Percentiles rank a stretch among this genome's conserved stretches.
Conservation (phyloP, 64 coral and sea anemone genomes). For the Trachythela sp. region DNA sequence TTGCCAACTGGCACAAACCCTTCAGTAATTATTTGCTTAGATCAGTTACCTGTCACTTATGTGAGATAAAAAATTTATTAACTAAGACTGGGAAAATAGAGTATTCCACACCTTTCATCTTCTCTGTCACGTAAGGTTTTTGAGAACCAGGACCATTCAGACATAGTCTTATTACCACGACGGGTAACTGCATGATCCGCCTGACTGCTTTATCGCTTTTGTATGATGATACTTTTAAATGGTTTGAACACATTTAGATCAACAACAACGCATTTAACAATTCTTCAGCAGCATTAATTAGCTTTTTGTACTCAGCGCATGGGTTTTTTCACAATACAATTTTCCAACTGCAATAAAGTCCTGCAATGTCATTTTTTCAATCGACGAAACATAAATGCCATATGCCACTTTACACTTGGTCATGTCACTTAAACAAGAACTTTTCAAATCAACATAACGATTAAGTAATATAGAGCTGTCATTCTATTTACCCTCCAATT, state of each 20-base stretch:
- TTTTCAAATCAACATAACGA: no score
- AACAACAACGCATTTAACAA: slow-evolving; percentile 3
- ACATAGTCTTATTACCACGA: neutral
- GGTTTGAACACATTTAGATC: neutral
- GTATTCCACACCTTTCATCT: neutral
- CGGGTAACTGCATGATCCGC: slow-evolving; percentile 34
- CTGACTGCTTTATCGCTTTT: slow-evolving; percentile 7
- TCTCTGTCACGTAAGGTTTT: slow-evolving; percentile 30
- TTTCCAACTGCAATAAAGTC: slow-evolving; percentile 44
- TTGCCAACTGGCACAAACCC: slow-evolving; percentile 26
- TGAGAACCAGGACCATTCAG: slow-evolving; percentile 26
- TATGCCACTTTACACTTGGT: neutral
- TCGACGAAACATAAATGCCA: slow-evolving; percentile 11
- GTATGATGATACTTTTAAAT: neutral
- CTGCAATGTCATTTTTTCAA: slow-evolving; percentile 31
- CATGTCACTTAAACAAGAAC: no score
- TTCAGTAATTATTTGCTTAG: slow-evolving; percentile 22
- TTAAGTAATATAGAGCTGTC: no score
- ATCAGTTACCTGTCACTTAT: neutral
- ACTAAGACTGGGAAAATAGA: neutral
- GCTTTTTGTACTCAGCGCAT: neutral
- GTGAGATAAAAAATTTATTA: slow-evolving; percentile 12
- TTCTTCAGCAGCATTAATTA: slow-evolving; percentile 3
- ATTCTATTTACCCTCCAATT: no score
- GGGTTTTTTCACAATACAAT: slow-evolving; percentile 18